These are phyloP conservation scores for Enhydra lutris DNA, from an alignment of 2,113 vertebrate species.

Conservation along the genomic window DNA sequence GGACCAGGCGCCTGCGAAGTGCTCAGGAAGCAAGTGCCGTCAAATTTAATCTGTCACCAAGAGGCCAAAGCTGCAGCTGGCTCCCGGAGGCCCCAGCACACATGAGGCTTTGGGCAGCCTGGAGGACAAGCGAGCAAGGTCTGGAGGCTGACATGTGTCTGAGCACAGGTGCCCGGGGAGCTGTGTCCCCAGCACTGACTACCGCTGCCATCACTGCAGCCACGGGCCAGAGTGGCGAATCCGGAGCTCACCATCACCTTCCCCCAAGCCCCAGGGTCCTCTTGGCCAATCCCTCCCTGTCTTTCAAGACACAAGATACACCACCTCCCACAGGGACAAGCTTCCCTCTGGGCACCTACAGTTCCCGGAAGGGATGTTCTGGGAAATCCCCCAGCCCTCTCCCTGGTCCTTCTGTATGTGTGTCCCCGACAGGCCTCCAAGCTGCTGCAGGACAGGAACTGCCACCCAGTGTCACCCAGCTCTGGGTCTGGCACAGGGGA, in stretches of 20 bases:
- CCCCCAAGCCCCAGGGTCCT: not conserved
- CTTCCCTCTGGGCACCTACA: not conserved
- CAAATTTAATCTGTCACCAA: not conserved
- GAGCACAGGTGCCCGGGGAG: not conserved
- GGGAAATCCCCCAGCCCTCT: not conserved
- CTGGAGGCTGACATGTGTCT: not conserved
- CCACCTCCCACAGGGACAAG: not conserved
- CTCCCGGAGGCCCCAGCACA: not conserved
- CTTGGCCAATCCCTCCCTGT: not conserved
- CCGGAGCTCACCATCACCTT: no score
- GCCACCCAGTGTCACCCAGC: not conserved
- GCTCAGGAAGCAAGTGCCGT: not conserved
- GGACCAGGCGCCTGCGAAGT: not conserved
- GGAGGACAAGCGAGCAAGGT: rapidly evolving
- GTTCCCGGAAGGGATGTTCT: not conserved
- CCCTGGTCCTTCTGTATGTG: rapidly evolving
- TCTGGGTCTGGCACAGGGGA: not conserved
- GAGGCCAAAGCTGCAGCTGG: not conserved
- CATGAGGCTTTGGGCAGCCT: not conserved
- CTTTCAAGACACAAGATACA: not conserved
- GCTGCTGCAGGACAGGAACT: not conserved
- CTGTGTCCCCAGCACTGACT: not conserved
- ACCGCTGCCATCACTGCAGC: no score
- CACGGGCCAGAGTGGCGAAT: no score
- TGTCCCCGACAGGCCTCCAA: not conserved